phyloP scores from a whole-genome alignment of 2,113 vertebrate genomes.

The Salvelinus sp. region DNA sequence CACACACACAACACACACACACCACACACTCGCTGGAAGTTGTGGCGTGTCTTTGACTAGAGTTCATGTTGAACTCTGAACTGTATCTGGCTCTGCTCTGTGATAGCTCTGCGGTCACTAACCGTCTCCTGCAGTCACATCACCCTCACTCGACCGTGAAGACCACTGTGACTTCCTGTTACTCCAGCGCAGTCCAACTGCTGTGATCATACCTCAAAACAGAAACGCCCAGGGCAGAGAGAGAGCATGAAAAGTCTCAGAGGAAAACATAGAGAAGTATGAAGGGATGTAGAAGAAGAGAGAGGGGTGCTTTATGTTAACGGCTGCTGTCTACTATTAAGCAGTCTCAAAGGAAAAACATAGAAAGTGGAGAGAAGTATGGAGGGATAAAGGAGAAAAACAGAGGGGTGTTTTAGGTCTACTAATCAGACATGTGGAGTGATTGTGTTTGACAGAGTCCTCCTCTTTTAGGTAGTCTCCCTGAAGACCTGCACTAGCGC shows the following conservation, averaged over 20 bases:
- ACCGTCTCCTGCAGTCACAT: background rate
- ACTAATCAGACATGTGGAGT: background rate
- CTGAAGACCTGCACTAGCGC: background rate
- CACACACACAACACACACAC: slow-evolving; percentile 4
- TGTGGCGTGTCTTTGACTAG: background rate
- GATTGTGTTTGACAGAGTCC: background rate
- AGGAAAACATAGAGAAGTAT: background rate
- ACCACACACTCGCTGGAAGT: background rate
- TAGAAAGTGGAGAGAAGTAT: background rate
- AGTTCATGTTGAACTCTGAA: background rate
- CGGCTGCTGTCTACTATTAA: background rate
- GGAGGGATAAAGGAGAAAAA: background rate
- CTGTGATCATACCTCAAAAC: background rate
- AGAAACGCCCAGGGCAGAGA: background rate
- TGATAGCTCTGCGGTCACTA: background rate
- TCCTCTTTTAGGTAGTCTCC: background rate
- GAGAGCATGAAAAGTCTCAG: background rate
- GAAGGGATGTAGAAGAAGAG: background rate
- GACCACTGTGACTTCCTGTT: background rate
- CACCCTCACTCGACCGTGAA: slow-evolving; percentile 2
- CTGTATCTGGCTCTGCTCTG: background rate
- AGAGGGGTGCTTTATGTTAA: background rate
- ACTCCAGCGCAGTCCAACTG: background rate
- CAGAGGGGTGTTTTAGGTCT: background rate
- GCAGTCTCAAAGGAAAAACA: no score